phyloP scores from a whole-genome alignment of 2,797 vertebrate genomes.

The Enoplosus armatus region DNA sequence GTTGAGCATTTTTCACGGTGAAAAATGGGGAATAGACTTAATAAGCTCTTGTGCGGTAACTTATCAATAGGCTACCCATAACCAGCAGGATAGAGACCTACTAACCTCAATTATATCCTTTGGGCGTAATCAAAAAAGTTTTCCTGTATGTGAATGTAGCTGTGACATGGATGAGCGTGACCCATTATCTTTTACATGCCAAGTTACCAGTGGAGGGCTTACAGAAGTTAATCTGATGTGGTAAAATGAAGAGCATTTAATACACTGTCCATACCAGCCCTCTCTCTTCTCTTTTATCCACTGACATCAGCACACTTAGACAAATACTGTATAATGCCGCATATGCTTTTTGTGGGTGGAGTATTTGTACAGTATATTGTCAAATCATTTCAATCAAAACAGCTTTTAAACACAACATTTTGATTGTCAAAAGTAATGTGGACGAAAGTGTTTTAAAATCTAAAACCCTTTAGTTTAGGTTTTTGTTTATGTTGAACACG shows the following conservation, averaged over 20 bases:
- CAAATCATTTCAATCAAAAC: not conserved
- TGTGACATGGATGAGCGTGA: constrained; percentile 53
- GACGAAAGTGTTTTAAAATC: not conserved
- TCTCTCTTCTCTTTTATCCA: constrained; percentile 19
- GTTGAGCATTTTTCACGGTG: constrained; percentile 22
- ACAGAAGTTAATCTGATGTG: constrained; percentile 67
- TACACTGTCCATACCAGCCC: constrained; percentile 34
- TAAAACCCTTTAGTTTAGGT: not conserved
- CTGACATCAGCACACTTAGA: constrained; percentile 4
- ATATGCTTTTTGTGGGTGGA: not conserved
- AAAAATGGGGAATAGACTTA: constrained; percentile 32
- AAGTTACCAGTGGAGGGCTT: constrained; percentile 64
- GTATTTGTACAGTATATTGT: not conserved
- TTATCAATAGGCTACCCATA: constrained; percentile 59
- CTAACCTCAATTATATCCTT: constrained; percentile 68
- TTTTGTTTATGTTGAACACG: not conserved
- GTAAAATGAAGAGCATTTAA: constrained; percentile 64
- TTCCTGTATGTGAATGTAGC: constrained; percentile 42
- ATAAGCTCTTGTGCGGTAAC: constrained; percentile 45
- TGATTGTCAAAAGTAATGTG: not conserved
- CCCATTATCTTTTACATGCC: constrained; percentile 65
- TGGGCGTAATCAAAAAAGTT: constrained; percentile 53
- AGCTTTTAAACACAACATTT: not conserved
- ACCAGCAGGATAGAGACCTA: constrained; percentile 65
- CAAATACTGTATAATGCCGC: not conserved